Base-by-base conservation (phyloP, 2,113 vertebrate genomes). In the Seriola rivoliana region DNA sequence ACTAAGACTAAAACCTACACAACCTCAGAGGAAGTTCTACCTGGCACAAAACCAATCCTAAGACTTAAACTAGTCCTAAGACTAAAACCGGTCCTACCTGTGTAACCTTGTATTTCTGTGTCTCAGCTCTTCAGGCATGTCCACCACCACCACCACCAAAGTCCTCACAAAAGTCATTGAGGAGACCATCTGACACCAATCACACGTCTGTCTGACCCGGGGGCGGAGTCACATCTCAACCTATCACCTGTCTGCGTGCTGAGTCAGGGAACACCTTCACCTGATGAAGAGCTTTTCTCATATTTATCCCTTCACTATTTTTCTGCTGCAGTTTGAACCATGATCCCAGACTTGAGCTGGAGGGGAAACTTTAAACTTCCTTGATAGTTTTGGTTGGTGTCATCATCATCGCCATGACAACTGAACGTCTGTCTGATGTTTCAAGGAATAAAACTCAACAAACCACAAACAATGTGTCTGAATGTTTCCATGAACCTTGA, bases 111-210 rank as follows among this genome's bases (percentile, higher is more conserved):
- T 63, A 16, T 60, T 19, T 71, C 19, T 63, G 36, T 38, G n/a
- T 25, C 59, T 46, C 65, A 80, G 65, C n/a, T 50, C 68, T 3
- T 50, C 63, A 13, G 0, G 1, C 4, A 4, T 57, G 19, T 71
- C 36, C 3, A 38, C 69, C 0, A 38, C 71, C 36, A 7, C 75
- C 54, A 86, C 78, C 21, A 88, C 85, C 14, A 88, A 71, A 5
- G 23, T 91, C 42, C 42, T 91, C 72, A 92, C 85, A 4, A 78
- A 91, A 8, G 82, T 91, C 19, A 36, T 91, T 4, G 89, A 93
- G 71, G 84, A 89, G 32, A 79, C 48, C 62, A 29, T 29, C 42
- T 66, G 21, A 81, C 36, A 25, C 1, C 65, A 36, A 23, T 34
- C 50, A 52, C 17, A 0, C 0, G 46, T 70, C 85, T 82, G 85